Evolutionary conservation across 2,888 invertebrate genomes (phyloP), one percentile per base, ranked within the genome.

Genomic region (Phengaris arion): DNA sequence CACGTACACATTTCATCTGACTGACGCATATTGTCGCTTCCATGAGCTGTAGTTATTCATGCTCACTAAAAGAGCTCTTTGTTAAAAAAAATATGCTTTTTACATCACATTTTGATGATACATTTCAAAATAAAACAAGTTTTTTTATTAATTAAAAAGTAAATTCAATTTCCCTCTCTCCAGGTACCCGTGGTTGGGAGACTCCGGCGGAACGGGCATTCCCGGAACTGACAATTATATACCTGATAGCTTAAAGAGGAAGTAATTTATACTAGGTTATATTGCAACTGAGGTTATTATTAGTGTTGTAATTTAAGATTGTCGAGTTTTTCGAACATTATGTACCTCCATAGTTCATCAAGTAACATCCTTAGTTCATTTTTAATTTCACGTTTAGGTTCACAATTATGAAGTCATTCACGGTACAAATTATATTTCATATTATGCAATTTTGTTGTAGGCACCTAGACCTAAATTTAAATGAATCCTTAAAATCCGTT

Each of bases 171-270:
- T 59, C 10, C 10, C 10, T 59, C 22, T 22, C 9, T 54, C 2
- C 57, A 74, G 74, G 15, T 75, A 68, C 54, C 76, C 76, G 3
- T 98, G 98, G 98, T 88, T 98, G 79, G 97, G 97, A 48, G 98
- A 98, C 89, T 96, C 97, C 2, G 96, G 95, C 81, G 98, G 98
- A 75, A 96, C 97, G 46, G 98, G 97, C 12, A 95, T 96, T 79
- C 94, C 95, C 52, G 96, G 96, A 70, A 96, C 94, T 81, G 98
- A 98, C 85, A 97, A 96, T 87, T 98, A 98, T 86, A 95, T 96
- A 87, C 96, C 96, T 74, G 96, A 96, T 84, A 96, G 95, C 83
- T 90, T 94, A 74, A 93, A 86, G 80, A 89, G 87, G 81, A 91
- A 92, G 80, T 91, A 90, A 84, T 79, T 77, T 75, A 74, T 75